These are phyloP conservation scores for Caenorhabditis latens DNA, from an alignment of 1,140 invertebrate species.

Conservation along the genomic window DNA sequence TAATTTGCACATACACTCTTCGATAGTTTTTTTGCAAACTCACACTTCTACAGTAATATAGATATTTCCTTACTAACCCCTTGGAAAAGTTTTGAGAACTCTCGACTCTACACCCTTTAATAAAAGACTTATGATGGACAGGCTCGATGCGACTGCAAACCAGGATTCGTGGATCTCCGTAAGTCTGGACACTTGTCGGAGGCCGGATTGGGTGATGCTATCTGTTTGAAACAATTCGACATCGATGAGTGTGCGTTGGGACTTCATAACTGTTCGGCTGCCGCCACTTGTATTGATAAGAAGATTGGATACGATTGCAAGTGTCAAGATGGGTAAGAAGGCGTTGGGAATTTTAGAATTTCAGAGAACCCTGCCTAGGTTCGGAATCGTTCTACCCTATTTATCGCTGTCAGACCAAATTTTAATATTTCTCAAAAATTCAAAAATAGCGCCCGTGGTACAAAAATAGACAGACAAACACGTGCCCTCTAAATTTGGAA, in stretches of 20 bases:
- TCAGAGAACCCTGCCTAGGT: too few relatives aligned
- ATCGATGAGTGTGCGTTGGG: constrained; percentile 67
- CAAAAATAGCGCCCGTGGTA: too few relatives aligned
- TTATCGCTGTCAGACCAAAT: too few relatives aligned
- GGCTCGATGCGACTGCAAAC: constrained; percentile 64
- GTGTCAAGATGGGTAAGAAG: constrained; percentile 63
- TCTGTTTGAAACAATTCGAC: constrained; percentile 56
- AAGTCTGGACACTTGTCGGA: constrained; percentile 45
- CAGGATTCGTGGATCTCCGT: constrained; percentile 66
- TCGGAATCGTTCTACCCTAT: too few relatives aligned
- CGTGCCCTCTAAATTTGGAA: too few relatives aligned
- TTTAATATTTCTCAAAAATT: too few relatives aligned
- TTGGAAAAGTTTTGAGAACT: background rate
- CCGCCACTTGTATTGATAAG: constrained; percentile 64
- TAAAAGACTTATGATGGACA: constrained; percentile 51
- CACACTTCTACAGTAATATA: background rate
- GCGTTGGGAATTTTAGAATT: too few relatives aligned
- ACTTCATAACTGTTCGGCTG: constrained; percentile 67
- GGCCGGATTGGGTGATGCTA: constrained; percentile 58
- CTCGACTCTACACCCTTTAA: constrained; percentile 4
- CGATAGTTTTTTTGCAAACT: too few relatives aligned
- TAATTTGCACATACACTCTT: background rate
- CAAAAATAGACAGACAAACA: too few relatives aligned
- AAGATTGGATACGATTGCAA: constrained; percentile 65
- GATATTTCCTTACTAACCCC: constrained; percentile 8